Conservation (phyloP, 92 coral and sea anemone genomes). For the Anthopleura xanthogrammica region DNA sequence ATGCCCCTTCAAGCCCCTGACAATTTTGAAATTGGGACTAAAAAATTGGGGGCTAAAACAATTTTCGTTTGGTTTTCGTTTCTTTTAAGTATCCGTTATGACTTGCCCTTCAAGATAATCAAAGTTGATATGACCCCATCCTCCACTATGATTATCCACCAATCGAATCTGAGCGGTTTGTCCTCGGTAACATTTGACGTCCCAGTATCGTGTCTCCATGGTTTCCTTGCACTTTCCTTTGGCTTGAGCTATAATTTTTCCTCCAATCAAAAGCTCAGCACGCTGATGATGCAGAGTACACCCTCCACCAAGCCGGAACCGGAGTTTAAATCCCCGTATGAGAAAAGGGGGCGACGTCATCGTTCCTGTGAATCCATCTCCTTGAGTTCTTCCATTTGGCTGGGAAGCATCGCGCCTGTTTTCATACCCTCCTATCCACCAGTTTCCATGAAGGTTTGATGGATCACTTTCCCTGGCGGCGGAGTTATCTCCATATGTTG, state of each 20-base stretch:
- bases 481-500: slow-evolving; percentile 42
- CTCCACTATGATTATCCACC: slow-evolving; percentile 23
- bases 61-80: too few species aligned
- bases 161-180: slow-evolving; percentile 28
- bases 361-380: slow-evolving; percentile 32
- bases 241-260: slow-evolving; percentile 21
- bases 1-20: too few species aligned
- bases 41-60: too few species aligned
- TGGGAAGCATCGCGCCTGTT: slow-evolving; percentile 26
- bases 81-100: too few species aligned
- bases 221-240: slow-evolving; percentile 38
- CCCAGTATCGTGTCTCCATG: slow-evolving; percentile 33
- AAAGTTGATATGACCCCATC: slow-evolving; percentile 44
- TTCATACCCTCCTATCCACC: slow-evolving; percentile 44
- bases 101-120: slow-evolving; percentile 28
- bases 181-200: slow-evolving; percentile 22
- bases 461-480: slow-evolving; percentile 30
- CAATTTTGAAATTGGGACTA: too few species aligned
- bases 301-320: slow-evolving; percentile 50
- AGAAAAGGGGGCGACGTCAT: slow-evolving; percentile 38
- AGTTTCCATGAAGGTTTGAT: slow-evolving; percentile 25
- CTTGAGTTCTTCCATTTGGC: slow-evolving; percentile 21
- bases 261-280: slow-evolving; percentile 30
- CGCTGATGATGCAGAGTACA: slow-evolving; percentile 26
- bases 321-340: slow-evolving; percentile 16